Evolutionary conservation across 2,888 invertebrate genomes (phyloP), one percentile per base, ranked within the genome.

Genomic region (Boloria euphrosyne): DNA sequence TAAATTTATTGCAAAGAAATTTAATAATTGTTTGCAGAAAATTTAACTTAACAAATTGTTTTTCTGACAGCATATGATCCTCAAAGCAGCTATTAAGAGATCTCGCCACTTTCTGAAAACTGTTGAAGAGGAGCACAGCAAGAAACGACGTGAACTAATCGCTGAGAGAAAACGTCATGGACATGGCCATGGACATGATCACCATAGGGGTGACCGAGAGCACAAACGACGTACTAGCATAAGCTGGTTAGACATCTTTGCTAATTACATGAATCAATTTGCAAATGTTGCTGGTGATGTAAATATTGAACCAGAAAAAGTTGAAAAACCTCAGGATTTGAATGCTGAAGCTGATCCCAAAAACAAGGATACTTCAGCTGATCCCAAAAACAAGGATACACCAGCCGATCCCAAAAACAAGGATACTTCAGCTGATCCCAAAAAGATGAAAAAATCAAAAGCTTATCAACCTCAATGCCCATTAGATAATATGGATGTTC

Each of bases 221-320:
- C 75, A 82, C 47, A 74, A 77, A 49, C 82, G 80, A 46, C 80
- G 83, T 52, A 62, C 73, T 43, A 80, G 80, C 46, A 51, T 63
- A 64, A 86, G 90, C 70, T 93, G 93, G 93, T 76, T 93, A 4
- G 90, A 93, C 1, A 86, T 86, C 38, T 87, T 93, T 65, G 77
- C 87, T 6, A 85, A 84, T 10, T 93, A 93, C 73, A 84, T 93
- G 80, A 93, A 93, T 69, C 93, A 93, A 73, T 93, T 93, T 80
- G 87, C 92, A 10, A 91, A 93, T 73, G 80, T 93, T 0, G 90
- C 93, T 0, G 92, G 90, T 2, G 90, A 92, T 68, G 75, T 86
- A 13, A 82, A 82, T 67, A 68, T 76, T 59, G 74, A 79, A 75
- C 77, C 52, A 52, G 77, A 58, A 59, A 71, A 75, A 68, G 62